phyloP scores from a whole-genome alignment of 2,888 invertebrate genomes.

The Oscheius onirici region DNA sequence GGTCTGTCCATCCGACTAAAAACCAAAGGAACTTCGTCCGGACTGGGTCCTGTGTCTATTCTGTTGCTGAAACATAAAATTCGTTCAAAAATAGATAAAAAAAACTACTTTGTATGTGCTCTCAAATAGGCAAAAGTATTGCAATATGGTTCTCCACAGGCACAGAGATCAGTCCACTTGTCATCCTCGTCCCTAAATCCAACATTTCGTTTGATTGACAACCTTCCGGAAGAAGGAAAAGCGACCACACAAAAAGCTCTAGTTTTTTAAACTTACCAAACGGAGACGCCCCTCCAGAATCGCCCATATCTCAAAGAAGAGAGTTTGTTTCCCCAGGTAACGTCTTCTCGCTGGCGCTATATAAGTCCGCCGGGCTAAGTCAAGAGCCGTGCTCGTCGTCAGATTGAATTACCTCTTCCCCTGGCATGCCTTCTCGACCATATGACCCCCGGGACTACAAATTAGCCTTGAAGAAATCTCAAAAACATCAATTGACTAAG shows the following conservation, averaged over 20 bases:
- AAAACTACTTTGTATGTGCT: constrained; percentile 51
- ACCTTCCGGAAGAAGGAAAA: not conserved
- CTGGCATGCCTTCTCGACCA: not conserved
- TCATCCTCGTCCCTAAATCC: constrained; percentile 51
- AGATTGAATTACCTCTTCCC: constrained; percentile 27
- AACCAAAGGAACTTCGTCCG: constrained; percentile 52
- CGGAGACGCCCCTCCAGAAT: constrained; percentile 26
- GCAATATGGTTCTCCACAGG: constrained; percentile 68
- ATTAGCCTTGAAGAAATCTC: not conserved
- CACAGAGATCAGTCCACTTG: constrained; percentile 69
- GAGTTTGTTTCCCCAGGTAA: not conserved
- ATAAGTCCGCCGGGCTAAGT: constrained; percentile 10
- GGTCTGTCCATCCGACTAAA: constrained; percentile 58
- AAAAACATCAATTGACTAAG: not conserved
- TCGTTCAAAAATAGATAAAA: not conserved
- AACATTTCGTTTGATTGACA: not conserved
- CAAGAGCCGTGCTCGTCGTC: constrained; percentile 29
- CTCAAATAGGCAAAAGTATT: constrained; percentile 69
- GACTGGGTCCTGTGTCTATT: constrained; percentile 17
- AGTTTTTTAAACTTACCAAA: constrained; percentile 16
- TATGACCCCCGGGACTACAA: not conserved
- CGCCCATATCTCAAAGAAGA: constrained; percentile 11
- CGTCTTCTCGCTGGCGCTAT: not conserved
- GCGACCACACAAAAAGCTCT: not conserved
- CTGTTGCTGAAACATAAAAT: constrained; percentile 15